Conservation (phyloP, 2,888 invertebrate genomes). For the Hofmannophila pseudospretella region DNA sequence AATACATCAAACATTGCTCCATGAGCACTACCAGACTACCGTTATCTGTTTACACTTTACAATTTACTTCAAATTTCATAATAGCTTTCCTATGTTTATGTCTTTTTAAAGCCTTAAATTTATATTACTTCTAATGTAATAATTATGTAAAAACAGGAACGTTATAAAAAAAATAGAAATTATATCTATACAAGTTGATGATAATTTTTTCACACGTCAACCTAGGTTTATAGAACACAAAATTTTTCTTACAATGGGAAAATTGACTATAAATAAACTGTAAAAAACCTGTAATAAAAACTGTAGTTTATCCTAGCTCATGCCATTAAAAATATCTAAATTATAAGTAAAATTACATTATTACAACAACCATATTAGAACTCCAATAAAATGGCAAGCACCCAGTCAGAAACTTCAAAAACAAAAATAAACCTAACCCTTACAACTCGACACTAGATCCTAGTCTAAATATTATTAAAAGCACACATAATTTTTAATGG, state of each 20-base stretch:
- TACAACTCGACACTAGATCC: slow-evolving; percentile 12
- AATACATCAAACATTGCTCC: slow-evolving; percentile 43
- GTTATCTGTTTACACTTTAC: slow-evolving; percentile 30
- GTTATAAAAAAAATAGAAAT: slow-evolving; percentile 17
- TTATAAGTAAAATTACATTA: slow-evolving; percentile 20
- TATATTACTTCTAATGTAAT: slow-evolving; percentile 16
- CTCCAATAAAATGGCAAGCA: slow-evolving; percentile 21
- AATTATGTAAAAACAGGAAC: slow-evolving; percentile 20
- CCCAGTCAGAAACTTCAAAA: slow-evolving; percentile 17
- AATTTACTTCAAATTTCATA: slow-evolving; percentile 36
- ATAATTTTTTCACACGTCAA: slow-evolving; percentile 1
- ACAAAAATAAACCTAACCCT: slow-evolving; percentile 18
- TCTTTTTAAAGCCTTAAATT: slow-evolving; percentile 31
- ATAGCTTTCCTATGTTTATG: slow-evolving; percentile 27
- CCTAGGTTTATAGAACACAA: slow-evolving; percentile 21
- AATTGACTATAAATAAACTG: slow-evolving; percentile 8
- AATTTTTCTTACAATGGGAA: slow-evolving; percentile 11
- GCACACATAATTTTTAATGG: slow-evolving; percentile 26
- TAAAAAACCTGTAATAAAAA: slow-evolving; percentile 19
- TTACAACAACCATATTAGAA: slow-evolving; percentile 21
- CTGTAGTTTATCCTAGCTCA: slow-evolving; percentile 22
- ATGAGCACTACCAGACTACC: slow-evolving; percentile 34
- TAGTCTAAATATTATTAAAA: slow-evolving; percentile 4
- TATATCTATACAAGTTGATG: slow-evolving; percentile 5
- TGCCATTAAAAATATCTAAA: slow-evolving; percentile 31